These are phyloP conservation scores for Apocrypta bakeri DNA, from an alignment of 1,140 invertebrate species.

Conservation along the genomic window DNA sequence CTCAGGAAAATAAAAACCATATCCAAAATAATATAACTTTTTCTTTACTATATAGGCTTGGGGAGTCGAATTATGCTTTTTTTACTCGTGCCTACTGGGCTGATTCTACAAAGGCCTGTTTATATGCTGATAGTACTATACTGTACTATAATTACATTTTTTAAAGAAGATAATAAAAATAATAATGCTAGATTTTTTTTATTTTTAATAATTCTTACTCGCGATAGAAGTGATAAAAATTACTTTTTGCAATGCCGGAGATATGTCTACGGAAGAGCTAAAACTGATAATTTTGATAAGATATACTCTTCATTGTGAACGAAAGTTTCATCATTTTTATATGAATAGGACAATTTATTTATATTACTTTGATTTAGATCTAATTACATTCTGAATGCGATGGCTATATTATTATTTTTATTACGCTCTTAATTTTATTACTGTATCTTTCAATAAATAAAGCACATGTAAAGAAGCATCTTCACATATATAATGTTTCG, in stretches of 20 bases:
- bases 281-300: conserved; percentile 31
- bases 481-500: background rate
- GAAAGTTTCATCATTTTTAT: background rate
- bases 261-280: background rate
- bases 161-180: background rate
- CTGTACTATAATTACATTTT: background rate
- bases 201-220: too few relatives aligned
- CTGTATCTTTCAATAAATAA: background rate
- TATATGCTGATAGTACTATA: too few relatives aligned
- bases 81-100: background rate
- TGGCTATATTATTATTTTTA: background rate
- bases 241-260: background rate
- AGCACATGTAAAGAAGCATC: background rate
- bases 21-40: conserved; percentile 37
- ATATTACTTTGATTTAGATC: background rate
- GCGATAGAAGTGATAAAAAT: too few relatives aligned
- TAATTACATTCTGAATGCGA: too few relatives aligned
- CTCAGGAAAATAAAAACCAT: conserved; percentile 48
- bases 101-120: background rate
- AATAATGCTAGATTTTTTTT: background rate
- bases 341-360: background rate
- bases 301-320: background rate
- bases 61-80: background rate
- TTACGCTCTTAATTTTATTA: background rate
- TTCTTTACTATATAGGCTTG: background rate